Evolutionary conservation across 2,888 invertebrate genomes (phyloP).

Genomic region (Aphrophora alni): DNA sequence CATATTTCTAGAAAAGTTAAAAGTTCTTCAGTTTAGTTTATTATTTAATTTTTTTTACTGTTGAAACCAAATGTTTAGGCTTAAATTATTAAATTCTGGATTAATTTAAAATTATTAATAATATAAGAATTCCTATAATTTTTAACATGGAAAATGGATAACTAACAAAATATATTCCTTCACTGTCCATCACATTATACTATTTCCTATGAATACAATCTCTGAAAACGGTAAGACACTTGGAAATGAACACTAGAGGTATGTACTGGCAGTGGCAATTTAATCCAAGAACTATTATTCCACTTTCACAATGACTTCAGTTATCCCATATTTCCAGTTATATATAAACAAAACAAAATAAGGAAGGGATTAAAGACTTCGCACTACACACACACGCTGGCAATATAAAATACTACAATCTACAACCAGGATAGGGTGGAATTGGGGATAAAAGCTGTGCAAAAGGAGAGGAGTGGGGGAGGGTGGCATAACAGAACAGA

Average conservation of each 20-base stretch:
- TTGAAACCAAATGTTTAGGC: no score
- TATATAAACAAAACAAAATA: background rate
- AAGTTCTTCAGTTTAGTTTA: no score
- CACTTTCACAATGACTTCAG: background rate
- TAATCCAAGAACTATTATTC: background rate
- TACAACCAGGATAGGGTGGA: background rate
- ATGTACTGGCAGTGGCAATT: background rate
- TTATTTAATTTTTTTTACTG: background rate
- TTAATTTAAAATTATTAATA: background rate
- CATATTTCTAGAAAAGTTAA: no score
- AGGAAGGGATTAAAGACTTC: background rate
- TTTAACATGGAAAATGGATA: background rate
- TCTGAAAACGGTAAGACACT: constrained; percentile 2
- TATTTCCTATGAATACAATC: background rate
- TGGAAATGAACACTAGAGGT: constrained; percentile 1
- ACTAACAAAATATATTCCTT: background rate
- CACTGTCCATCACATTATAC: background rate
- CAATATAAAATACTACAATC: constrained; percentile 6
- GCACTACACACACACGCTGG: background rate
- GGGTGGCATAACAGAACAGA: background rate
- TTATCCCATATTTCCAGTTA: background rate
- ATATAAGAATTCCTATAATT: background rate
- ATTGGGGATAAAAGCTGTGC: background rate
- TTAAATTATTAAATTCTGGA: background rate
- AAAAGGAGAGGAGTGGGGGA: background rate